A percentile compares a stretch with the other conserved stretches of the same genome.
Evolutionary conservation across 2,113 vertebrate species (phyloP).

Genomic region (Xenopus laevis): DNA sequence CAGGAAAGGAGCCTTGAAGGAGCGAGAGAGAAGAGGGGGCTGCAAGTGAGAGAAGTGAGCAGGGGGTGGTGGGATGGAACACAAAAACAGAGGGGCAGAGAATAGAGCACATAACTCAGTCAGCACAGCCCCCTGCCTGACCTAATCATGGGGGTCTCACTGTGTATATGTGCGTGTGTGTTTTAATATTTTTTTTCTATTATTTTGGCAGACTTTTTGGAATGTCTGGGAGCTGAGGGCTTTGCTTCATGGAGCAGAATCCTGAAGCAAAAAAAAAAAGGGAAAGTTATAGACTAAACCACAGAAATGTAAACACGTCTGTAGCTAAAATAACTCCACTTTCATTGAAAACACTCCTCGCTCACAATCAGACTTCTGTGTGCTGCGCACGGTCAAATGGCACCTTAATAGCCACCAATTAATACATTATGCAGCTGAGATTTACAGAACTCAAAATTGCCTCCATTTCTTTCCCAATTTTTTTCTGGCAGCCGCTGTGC

Average conservation of each 20-base stretch:
- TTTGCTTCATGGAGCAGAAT: slow-evolving; percentile 79
- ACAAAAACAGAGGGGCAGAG: neutral
- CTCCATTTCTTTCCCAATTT: slow-evolving; percentile 53
- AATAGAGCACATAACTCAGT: slow-evolving; percentile 28
- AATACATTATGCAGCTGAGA: slow-evolving; percentile 70
- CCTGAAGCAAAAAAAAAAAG: slow-evolving; percentile 82
- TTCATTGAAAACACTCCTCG: slow-evolving; percentile 86
- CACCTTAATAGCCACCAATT: slow-evolving; percentile 79
- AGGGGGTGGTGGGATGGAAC: slow-evolving; percentile 35
- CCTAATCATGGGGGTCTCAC: slow-evolving; percentile 77
- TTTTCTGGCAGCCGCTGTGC: slow-evolving; percentile 47
- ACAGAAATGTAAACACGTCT: slow-evolving; percentile 96
- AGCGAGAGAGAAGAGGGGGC: slow-evolving; percentile 39
- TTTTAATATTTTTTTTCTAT: slow-evolving; percentile 51
- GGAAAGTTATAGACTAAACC: slow-evolving; percentile 93
- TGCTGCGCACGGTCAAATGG: slow-evolving; percentile 73
- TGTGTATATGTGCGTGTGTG: slow-evolving; percentile 53
- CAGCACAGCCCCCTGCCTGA: slow-evolving; percentile 63
- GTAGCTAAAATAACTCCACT: slow-evolving; percentile 88
- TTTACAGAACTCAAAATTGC: slow-evolving; percentile 52
- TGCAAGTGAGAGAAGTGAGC: slow-evolving; percentile 49
- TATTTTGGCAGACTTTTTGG: slow-evolving; percentile 88
- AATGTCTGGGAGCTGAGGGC: slow-evolving; percentile 87
- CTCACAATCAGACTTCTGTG: slow-evolving; percentile 84
- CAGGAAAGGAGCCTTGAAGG: slow-evolving; percentile 67